These are phyloP conservation scores for Aplodontia rufa DNA, from an alignment of 2,113 vertebrate species.

Conservation along the genomic window DNA sequence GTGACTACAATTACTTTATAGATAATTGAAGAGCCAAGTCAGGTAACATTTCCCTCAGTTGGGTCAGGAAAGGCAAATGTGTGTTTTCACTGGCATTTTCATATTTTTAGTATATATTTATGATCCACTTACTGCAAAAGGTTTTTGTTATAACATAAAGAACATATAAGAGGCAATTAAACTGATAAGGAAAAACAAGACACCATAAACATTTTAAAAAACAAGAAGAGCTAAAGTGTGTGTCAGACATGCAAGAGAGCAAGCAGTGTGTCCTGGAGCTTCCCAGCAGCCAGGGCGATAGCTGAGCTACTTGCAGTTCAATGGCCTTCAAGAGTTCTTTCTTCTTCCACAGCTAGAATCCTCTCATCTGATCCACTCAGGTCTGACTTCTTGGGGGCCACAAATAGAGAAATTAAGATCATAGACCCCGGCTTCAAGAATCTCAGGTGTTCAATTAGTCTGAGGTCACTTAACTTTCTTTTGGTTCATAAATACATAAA, in stretches of 20 bases:
- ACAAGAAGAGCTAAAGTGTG: neutral
- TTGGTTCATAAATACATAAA: neutral
- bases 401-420: neutral
- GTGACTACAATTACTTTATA: neutral
- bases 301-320: neutral
- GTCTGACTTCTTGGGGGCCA: no score
- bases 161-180: neutral
- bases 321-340: neutral
- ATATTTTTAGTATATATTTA: neutral
- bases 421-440: neutral
- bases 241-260: neutral
- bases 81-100: neutral
- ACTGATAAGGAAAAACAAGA: neutral
- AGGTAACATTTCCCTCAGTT: neutral
- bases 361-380: neutral
- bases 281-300: conserved; percentile 13
- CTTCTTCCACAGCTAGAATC: neutral
- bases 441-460: neutral
- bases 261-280: neutral
- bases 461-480: neutral
- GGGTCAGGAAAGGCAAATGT: neutral
- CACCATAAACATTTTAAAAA: neutral
- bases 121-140: neutral
- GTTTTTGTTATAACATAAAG: neutral
- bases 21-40: neutral